phyloP scores from a whole-genome alignment of 35 echinoderm and acorn worm genomes.

The Ophiothrix spiculata region DNA sequence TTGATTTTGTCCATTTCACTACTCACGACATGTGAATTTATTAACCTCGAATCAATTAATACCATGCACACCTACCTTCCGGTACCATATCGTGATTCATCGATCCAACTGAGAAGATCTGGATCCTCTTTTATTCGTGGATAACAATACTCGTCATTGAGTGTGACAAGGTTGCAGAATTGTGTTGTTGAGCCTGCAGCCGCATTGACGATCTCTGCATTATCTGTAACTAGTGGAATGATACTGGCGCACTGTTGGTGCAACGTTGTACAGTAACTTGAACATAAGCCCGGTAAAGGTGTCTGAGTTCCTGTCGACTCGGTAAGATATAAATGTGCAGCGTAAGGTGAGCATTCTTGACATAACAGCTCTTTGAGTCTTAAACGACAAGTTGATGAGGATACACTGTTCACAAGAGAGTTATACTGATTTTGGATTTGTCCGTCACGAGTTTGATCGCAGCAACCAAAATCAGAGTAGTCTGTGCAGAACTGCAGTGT shows the following conservation, averaged over 20 bases:
- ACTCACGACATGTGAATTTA: too few species aligned
- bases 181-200: not conserved
- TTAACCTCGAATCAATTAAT: too few species aligned
- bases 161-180: constrained; percentile 57
- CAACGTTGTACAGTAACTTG: constrained; percentile 59
- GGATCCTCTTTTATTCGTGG: constrained; percentile 52
- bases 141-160: constrained; percentile 80
- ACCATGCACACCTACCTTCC: too few species aligned
- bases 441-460: constrained; percentile 34
- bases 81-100: constrained; percentile 33
- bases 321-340: constrained; percentile 73
- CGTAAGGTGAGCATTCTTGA: constrained; percentile 88
- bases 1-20: too few species aligned
- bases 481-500: constrained; percentile 44
- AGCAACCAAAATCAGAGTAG: constrained; percentile 81
- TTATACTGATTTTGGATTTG: constrained; percentile 23
- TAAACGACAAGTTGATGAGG: constrained; percentile 23
- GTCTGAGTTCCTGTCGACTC: constrained; percentile 32
- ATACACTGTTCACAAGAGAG: not conserved
- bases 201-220: constrained; percentile 32
- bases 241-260: constrained; percentile 49
- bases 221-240: constrained; percentile 49
- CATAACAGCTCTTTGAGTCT: constrained; percentile 77
- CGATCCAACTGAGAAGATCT: constrained; percentile 34
- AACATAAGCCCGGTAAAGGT: constrained; percentile 74